Conservation (phyloP, 2,797 vertebrate genomes). For the Acipenser oxyrinchus region DNA sequence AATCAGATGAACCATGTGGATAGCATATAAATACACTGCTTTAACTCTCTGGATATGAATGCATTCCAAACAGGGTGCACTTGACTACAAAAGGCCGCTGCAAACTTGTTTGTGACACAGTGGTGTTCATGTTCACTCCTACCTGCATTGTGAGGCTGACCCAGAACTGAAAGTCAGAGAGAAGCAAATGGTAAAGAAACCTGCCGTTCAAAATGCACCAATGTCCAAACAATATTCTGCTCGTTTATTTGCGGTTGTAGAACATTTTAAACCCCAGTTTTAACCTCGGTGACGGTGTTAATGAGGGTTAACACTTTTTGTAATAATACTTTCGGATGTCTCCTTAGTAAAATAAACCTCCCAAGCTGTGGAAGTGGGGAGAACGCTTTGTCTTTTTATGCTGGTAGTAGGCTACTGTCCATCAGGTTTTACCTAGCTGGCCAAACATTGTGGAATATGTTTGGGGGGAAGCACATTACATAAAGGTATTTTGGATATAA, state of each 20-base stretch:
- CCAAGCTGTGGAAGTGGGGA: too few species aligned
- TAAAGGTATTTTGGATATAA: slow-evolving; percentile 92
- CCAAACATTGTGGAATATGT: slow-evolving; percentile 7
- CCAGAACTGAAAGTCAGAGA: not conserved
- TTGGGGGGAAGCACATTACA: slow-evolving; percentile 28
- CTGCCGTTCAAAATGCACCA: too few species aligned
- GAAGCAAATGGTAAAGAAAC: not conserved
- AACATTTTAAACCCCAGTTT: too few species aligned
- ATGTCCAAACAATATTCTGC: too few species aligned
- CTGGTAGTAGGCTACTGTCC: not conserved
- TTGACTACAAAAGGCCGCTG: not conserved
- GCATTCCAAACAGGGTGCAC: not conserved
- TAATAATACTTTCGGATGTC: too few species aligned
- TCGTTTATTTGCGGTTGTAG: too few species aligned
- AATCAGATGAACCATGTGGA: slow-evolving; percentile 80
- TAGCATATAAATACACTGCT: slow-evolving; percentile 33
- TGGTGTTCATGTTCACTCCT: not conserved
- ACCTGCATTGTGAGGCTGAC: not conserved
- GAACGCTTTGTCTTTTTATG: too few species aligned
- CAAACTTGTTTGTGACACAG: not conserved
- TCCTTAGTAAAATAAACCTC: too few species aligned
- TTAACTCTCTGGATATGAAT: not conserved
- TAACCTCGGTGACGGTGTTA: too few species aligned
- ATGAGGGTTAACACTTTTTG: too few species aligned
- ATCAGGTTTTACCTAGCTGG: slow-evolving; percentile 5